Base-by-base conservation (phyloP, 2,113 vertebrate genomes). In the Sinocyclocheilus anshuiensis region DNA sequence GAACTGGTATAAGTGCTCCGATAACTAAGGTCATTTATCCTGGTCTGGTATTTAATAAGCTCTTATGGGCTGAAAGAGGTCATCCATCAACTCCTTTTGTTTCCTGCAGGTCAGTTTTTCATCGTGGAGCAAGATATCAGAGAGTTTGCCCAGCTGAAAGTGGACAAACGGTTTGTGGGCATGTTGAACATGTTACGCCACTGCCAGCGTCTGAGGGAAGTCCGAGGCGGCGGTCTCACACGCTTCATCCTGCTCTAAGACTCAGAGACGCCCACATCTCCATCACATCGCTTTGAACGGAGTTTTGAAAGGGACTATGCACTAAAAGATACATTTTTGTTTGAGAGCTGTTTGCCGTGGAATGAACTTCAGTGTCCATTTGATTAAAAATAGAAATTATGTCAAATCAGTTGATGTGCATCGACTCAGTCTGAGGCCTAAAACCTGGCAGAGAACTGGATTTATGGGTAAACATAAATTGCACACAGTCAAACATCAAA, bases 141-240 rank as follows among this genome's bases (percentile, higher is more conserved):
- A 53, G 94, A 95, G 16, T 97, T 99, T 84, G 94, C 96, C 0
- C 86, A 94, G 71, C 88, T 95, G 90, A 98, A 96, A 24, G 0
- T 94, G 80, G 97, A 98, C 84, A 99, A 97, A 89, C 93, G 94
- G 4, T 97, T 98, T 88, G 91, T 97, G 3, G 86, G 84, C 11
- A 96, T 99, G 61, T 24, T 99, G 86, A 97, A 84, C 87, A 97
- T 99, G 94, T 92, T 99, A 82, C 94, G 97, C 18, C 97, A 98
- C 90, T 98, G 97, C 91, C 96, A 94, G 67, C 91, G 97, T 0
- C 77, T 99, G 0, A 94, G 92, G 2, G 96, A 99, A 91, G 88
- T 96, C 1, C 94, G 96, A 0, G 92, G 96, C 0, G 94, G 94
- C 0, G 93, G 93, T 0, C 61, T 97, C 0, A 92, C 93, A 1